These are phyloP conservation scores for Zapornia atra DNA, from an alignment of 2,113 vertebrate species.

Conservation along the genomic window DNA sequence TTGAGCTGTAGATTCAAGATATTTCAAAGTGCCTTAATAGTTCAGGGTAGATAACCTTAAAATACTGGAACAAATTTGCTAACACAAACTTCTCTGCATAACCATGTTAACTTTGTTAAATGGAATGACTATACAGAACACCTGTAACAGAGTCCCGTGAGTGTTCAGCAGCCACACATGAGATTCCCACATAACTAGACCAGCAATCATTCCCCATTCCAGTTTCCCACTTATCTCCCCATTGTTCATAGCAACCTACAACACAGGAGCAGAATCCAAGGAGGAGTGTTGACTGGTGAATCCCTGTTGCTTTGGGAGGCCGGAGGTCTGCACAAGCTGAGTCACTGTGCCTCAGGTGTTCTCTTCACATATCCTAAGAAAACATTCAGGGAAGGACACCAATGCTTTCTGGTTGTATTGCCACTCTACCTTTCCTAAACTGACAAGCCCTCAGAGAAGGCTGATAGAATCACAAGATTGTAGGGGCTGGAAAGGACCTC, in stretches of 20 bases:
- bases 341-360: neutral
- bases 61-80: neutral
- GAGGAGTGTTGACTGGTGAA: neutral
- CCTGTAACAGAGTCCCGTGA: fast-evolving
- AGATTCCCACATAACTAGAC: neutral
- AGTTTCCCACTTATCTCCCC: neutral
- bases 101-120: neutral
- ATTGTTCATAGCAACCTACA: neutral
- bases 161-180: fast-evolving
- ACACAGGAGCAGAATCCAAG: neutral
- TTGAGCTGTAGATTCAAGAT: neutral
- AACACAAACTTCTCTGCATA: neutral
- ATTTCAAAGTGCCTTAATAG: neutral
- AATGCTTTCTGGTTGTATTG: neutral
- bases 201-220: neutral
- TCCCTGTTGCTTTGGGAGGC: neutral
- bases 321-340: neutral
- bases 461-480: neutral
- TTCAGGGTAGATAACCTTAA: neutral
- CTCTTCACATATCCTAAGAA: neutral
- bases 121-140: neutral
- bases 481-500: too few relatives aligned
- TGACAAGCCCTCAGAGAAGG: fast-evolving
- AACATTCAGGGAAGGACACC: neutral
- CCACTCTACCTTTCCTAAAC: neutral